Conservation (phyloP, 35 echinoderm and acorn worm species). For the Anneissia japonica region DNA sequence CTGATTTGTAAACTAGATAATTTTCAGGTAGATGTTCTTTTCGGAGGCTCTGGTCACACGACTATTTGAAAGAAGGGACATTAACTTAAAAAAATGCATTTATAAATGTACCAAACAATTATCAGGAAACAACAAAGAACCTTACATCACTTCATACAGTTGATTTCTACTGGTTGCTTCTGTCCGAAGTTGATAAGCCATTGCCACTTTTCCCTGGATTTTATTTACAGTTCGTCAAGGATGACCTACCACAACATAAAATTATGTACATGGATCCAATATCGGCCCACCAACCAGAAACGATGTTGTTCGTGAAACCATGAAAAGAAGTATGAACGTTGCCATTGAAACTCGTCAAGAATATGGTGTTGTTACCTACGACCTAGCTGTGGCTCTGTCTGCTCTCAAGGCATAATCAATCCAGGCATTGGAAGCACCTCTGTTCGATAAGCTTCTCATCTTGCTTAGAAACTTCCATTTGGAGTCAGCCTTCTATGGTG, state of each 20-base stretch:
- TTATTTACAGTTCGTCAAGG: not conserved
- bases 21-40: too few relatives aligned
- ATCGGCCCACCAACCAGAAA: slow-evolving; percentile 37
- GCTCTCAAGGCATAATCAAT: slow-evolving; percentile 34
- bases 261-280: slow-evolving; percentile 45
- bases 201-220: slow-evolving; percentile 41
- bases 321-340: slow-evolving; percentile 46
- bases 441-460: slow-evolving; percentile 48
- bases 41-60: too few relatives aligned
- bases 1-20: too few relatives aligned
- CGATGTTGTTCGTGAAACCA: slow-evolving; percentile 42
- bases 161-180: slow-evolving; percentile 39
- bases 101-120: not conserved
- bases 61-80: too few relatives aligned
- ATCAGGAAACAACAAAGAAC: not conserved
- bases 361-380: slow-evolving; percentile 32
- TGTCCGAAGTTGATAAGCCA: slow-evolving; percentile 16
- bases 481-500: slow-evolving; percentile 50
- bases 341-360: slow-evolving; percentile 22
- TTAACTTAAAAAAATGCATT: too few relatives aligned
- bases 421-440: slow-evolving; percentile 34
- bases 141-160: not conserved
- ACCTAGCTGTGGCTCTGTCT: slow-evolving; percentile 41
- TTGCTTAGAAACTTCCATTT: slow-evolving; percentile 67
- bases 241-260: slow-evolving; percentile 27